Percentiles rank a stretch among this genome's conserved stretches.
Conservation (phyloP, 2,888 invertebrate species). For the Limnephilus rhombicus region DNA sequence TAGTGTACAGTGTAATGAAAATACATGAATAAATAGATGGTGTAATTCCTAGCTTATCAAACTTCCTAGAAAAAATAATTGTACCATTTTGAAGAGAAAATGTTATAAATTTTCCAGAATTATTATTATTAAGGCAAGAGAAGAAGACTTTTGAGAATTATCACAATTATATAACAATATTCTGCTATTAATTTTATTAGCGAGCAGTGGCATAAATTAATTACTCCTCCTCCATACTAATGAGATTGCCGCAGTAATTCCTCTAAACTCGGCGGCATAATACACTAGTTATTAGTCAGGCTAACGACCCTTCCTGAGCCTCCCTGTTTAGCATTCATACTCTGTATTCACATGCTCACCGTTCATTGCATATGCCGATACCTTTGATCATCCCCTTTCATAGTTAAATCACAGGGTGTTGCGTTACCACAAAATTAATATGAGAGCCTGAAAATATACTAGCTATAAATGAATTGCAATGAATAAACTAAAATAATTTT, state of each 20-base stretch:
- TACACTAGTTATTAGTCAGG: neutral
- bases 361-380: slow-evolving; percentile 1
- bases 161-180: neutral
- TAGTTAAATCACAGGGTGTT: neutral
- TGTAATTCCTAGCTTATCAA: neutral
- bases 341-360: slow-evolving; percentile 1
- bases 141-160: neutral
- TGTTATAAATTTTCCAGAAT: neutral
- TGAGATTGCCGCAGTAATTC: neutral
- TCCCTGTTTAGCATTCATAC: slow-evolving; percentile 1
- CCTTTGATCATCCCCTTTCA: slow-evolving; percentile 1
- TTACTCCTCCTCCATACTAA: neutral
- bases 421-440: neutral
- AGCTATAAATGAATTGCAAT: neutral
- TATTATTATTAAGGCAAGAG: too few species aligned
- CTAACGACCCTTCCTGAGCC: neutral
- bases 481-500: neutral
- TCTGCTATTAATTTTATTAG: neutral
- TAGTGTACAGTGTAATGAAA: too few species aligned
- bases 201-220: neutral
- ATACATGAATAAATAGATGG: too few species aligned
- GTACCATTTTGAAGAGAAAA: neutral
- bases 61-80: neutral
- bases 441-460: neutral
- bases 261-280: neutral